A percentile compares a stretch with the other conserved stretches of the same genome.
These are phyloP conservation scores for Caranx melampygus DNA, from an alignment of 2,113 vertebrate species.

Conservation along the genomic window DNA sequence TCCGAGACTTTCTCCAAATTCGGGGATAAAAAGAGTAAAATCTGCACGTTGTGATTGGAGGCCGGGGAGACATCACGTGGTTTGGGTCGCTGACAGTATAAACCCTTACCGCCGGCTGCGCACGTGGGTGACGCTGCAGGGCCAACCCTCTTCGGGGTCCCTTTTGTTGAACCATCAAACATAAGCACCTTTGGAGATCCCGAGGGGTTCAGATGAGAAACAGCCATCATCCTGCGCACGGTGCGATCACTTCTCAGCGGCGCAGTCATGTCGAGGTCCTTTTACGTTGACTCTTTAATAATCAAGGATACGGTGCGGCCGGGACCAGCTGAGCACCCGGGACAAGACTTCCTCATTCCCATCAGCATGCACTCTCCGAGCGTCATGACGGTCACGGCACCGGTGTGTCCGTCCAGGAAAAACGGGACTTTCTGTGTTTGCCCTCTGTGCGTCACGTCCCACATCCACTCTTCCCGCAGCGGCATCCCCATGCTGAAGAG, in stretches of 20 bases:
- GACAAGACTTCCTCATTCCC: slow-evolving; percentile 94
- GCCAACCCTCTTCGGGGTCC: slow-evolving; percentile 97
- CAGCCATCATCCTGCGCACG: slow-evolving; percentile 63
- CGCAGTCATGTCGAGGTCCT: slow-evolving; percentile 94
- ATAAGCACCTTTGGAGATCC: slow-evolving; percentile 93
- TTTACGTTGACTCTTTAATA: slow-evolving; percentile 98
- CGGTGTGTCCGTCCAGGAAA: slow-evolving; percentile 93
- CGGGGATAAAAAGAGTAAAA: slow-evolving; percentile 76
- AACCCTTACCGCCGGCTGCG: slow-evolving; percentile 88
- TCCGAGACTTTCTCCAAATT: slow-evolving; percentile 70
- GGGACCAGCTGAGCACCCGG: slow-evolving; percentile 84
- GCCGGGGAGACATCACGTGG: slow-evolving; percentile 90
- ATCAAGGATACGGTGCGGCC: slow-evolving; percentile 94
- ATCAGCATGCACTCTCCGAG: slow-evolving; percentile 93
- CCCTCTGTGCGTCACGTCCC: slow-evolving; percentile 95
- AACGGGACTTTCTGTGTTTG: slow-evolving; percentile 95
- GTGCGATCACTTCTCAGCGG: slow-evolving; percentile 46
- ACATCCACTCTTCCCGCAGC: slow-evolving; percentile 90
- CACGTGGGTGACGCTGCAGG: slow-evolving; percentile 93
- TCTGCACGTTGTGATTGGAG: slow-evolving; percentile 84
- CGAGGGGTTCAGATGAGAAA: slow-evolving; percentile 86
- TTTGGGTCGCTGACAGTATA: slow-evolving; percentile 85
- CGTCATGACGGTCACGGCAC: slow-evolving; percentile 90
- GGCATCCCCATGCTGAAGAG: slow-evolving; percentile 91
- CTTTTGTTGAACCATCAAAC: slow-evolving; percentile 96